These are phyloP conservation scores for Globicephala melas DNA, from an alignment of 2,113 vertebrate genomes.

Conservation along the genomic window DNA sequence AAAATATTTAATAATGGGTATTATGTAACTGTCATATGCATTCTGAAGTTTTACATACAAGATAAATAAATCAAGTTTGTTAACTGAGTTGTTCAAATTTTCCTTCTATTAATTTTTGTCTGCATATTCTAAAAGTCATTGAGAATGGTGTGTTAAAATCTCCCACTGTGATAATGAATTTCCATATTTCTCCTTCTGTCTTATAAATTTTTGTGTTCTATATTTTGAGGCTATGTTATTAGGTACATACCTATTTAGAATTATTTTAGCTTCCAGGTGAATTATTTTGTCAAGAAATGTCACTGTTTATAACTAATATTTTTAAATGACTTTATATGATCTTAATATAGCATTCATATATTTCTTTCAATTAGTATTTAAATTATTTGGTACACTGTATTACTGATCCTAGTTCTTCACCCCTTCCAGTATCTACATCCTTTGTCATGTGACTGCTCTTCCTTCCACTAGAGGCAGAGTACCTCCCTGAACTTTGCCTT, in stretches of 20 bases:
- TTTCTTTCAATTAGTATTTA: neutral
- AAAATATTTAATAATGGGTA: neutral
- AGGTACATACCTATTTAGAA: neutral
- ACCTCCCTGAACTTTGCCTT: neutral
- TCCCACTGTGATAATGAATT: neutral
- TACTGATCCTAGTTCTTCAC: neutral
- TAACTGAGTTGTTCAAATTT: neutral
- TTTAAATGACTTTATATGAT: neutral
- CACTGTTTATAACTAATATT: neutral
- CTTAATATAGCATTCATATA: neutral
- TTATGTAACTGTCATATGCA: neutral
- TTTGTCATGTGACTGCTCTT: neutral
- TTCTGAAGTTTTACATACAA: neutral
- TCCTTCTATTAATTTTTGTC: neutral
- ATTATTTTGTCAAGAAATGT: constrained; percentile 7
- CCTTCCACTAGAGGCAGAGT: neutral
- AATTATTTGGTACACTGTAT: neutral
- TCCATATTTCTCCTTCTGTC: neutral
- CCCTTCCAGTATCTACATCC: neutral
- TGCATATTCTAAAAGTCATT: neutral
- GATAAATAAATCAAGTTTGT: neutral
- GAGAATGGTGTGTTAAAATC: neutral
- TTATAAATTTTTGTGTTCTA: neutral
- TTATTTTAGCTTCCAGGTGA: constrained; percentile 10
- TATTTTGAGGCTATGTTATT: neutral